phyloP scores from a whole-genome alignment of 2,113 vertebrate species.

The Eretmochelys imbricata region DNA sequence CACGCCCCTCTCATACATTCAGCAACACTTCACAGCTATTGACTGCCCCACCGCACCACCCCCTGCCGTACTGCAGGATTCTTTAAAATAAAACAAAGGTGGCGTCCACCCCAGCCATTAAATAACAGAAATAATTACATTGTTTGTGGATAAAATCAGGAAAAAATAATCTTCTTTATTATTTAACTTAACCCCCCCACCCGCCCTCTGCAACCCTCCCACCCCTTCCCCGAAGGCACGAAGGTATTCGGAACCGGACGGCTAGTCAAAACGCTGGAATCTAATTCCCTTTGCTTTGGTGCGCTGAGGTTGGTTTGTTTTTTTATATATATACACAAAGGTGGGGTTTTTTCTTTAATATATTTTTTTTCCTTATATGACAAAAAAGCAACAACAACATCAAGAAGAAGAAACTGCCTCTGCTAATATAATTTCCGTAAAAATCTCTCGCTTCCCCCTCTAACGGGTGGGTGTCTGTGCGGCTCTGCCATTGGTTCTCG shows the following conservation, averaged over 20 bases:
- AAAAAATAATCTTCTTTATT: constrained; percentile 85
- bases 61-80: constrained; percentile 17
- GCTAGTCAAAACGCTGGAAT: constrained; percentile 75
- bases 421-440: constrained; percentile 81
- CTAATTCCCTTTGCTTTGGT: constrained; percentile 88
- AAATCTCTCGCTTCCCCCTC: constrained; percentile 80
- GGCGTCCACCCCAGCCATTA: constrained; percentile 74
- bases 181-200: constrained; percentile 81
- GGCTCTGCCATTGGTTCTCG: constrained; percentile 76
- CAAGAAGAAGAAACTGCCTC: constrained; percentile 76
- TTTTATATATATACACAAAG: constrained; percentile 80
- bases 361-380: constrained; percentile 84
- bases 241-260: constrained; percentile 79
- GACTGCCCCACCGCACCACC: background rate
- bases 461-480: constrained; percentile 76
- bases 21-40: background rate
- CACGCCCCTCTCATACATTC: constrained; percentile 35
- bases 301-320: constrained; percentile 50
- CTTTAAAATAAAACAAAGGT: constrained; percentile 45
- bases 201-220: constrained; percentile 71
- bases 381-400: constrained; percentile 84
- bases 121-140: constrained; percentile 81
- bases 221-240: constrained; percentile 78
- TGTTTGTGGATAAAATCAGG: constrained; percentile 79
- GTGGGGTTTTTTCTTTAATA: constrained; percentile 81